Evolutionary conservation across 1,140 invertebrate species (phyloP).

Genomic region (Megalopta genalis): DNA sequence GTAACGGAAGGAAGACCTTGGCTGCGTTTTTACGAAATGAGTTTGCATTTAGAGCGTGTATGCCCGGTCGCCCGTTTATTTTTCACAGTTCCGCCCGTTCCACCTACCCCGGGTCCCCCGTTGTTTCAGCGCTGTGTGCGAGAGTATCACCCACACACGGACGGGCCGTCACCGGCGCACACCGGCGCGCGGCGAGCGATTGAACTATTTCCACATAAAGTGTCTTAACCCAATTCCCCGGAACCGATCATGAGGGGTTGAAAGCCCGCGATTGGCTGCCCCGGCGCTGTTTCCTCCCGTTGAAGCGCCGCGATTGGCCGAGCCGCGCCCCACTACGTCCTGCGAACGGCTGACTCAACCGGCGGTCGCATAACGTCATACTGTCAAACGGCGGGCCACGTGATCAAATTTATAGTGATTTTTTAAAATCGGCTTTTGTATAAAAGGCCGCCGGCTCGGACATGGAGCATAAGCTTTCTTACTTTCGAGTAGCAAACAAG

Average conservation of each 20-base stretch:
- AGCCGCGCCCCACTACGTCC: conserved; percentile 34
- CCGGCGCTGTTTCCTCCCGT: conserved; percentile 47
- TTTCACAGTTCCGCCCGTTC: neutral
- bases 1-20: conserved; percentile 35
- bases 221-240: conserved; percentile 59
- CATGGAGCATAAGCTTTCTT: conserved; percentile 71
- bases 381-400: conserved; percentile 63
- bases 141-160: conserved; percentile 10
- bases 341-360: conserved; percentile 70
- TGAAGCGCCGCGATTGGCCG: conserved; percentile 46
- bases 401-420: conserved; percentile 70
- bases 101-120: conserved; percentile 13
- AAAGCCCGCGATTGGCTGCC: conserved; percentile 62
- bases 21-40: conserved; percentile 32
- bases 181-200: too few relatives aligned
- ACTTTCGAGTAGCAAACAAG: conserved; percentile 74
- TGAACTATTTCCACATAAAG: conserved; percentile 31
- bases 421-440: conserved; percentile 70
- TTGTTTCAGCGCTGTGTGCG: too few relatives aligned
- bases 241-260: conserved; percentile 65
- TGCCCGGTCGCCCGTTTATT: conserved; percentile 16
- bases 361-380: conserved; percentile 70
- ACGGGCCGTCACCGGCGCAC: too few relatives aligned
- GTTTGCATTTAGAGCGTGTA: conserved; percentile 22
- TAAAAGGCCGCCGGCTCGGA: conserved; percentile 69